Percentiles rank a stretch among this genome's conserved stretches.
Conservation (phyloP, 2,888 invertebrate species). For the Saturnia pavonia region DNA sequence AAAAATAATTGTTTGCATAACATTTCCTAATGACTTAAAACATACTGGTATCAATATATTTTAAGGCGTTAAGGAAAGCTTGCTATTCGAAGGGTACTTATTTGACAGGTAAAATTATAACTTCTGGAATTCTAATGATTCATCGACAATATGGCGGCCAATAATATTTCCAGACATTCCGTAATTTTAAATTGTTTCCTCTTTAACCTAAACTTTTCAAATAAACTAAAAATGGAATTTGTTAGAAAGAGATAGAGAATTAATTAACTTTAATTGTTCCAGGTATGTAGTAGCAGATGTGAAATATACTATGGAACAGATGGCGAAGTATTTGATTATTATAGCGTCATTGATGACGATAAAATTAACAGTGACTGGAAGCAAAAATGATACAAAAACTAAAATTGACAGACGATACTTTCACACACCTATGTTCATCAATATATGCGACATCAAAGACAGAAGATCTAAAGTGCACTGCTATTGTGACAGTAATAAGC, state of each 20-base stretch:
- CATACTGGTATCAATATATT: not conserved
- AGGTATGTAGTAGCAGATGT: constrained; percentile 37
- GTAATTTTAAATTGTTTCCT: not conserved
- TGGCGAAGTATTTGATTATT: constrained; percentile 66
- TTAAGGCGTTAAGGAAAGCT: not conserved
- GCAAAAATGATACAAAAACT: constrained; percentile 63
- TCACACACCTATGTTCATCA: constrained; percentile 65
- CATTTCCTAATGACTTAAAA: not conserved
- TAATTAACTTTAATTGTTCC: constrained; percentile 46
- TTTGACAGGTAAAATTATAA: constrained; percentile 10
- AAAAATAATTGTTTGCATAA: not conserved
- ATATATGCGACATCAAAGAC: constrained; percentile 74
- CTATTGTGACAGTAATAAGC: constrained; percentile 73
- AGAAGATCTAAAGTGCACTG: constrained; percentile 74
- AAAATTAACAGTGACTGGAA: constrained; percentile 65
- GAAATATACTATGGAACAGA: constrained; percentile 56
- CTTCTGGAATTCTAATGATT: not conserved
- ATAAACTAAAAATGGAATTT: constrained; percentile 2
- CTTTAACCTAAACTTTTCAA: not conserved
- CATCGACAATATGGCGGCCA: not conserved
- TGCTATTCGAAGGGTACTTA: too few relatives aligned
- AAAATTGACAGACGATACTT: constrained; percentile 65
- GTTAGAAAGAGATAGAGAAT: not conserved
- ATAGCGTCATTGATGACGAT: constrained; percentile 70
- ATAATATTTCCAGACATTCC: not conserved